Conservation (phyloP, 2,888 invertebrate genomes). For the Drosophila kanekoi region DNA sequence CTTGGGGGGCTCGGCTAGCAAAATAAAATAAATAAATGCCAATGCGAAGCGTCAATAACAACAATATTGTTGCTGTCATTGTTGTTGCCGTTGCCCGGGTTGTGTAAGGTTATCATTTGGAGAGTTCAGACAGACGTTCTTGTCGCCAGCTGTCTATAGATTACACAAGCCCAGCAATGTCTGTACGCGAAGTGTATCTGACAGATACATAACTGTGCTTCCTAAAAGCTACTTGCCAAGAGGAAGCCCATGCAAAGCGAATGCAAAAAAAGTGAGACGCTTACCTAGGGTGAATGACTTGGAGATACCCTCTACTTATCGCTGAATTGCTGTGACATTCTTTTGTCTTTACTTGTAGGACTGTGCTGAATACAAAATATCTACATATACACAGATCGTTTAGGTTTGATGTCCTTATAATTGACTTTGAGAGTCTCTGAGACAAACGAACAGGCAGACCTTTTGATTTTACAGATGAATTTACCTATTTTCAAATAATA, state of each 20-base stretch:
- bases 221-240: constrained; percentile 3
- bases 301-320: background rate
- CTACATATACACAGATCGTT: no score
- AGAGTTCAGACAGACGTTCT: constrained; percentile 23
- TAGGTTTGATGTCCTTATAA: no score
- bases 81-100: constrained; percentile 29
- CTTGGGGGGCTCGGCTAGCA: constrained; percentile 71
- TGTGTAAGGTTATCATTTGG: constrained; percentile 68
- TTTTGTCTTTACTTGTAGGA: no score
- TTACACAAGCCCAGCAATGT: constrained; percentile 32
- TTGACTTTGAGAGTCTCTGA: no score
- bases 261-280: constrained; percentile 1
- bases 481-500: background rate
- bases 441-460: no score
- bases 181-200: constrained; percentile 40
- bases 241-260: constrained; percentile 41
- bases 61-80: constrained; percentile 30
- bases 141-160: constrained; percentile 27
- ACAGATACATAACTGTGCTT: constrained; percentile 34
- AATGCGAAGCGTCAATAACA: constrained; percentile 36
- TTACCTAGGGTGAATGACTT: background rate
- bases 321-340: no score
- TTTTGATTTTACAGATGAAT: background rate
- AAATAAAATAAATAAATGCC: constrained; percentile 32
- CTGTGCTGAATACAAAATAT: no score